Conservation (phyloP, 2,797 vertebrate genomes). For the Lagorchestes hirsutus region DNA sequence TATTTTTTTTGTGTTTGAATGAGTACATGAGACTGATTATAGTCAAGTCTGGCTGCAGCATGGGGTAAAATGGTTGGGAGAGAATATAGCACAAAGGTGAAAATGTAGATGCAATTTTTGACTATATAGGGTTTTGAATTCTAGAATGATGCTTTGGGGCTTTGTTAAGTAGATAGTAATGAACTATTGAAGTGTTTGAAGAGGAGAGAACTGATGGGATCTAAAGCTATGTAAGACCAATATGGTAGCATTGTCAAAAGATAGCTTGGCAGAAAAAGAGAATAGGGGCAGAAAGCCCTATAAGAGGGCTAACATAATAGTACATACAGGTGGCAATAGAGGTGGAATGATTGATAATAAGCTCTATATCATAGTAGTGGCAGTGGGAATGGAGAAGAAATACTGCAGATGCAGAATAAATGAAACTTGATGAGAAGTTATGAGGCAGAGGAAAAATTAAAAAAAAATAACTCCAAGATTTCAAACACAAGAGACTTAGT, state of each 20-base stretch:
- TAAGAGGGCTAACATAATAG: neutral
- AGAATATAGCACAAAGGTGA: neutral
- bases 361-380: neutral
- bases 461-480: neutral
- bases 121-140: neutral
- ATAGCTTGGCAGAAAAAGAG: neutral
- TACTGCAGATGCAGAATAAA: neutral
- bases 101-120: neutral
- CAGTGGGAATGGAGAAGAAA: neutral
- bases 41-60: neutral
- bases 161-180: neutral
- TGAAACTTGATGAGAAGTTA: neutral
- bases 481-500: neutral
- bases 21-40: neutral
- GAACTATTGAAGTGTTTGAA: neutral
- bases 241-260: neutral
- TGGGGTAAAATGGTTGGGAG: neutral
- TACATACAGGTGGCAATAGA: neutral
- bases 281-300: neutral
- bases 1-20: neutral
- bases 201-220: neutral
- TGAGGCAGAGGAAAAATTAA: neutral
- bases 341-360: neutral
- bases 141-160: neutral
- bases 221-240: neutral